Percentiles rank a stretch among this genome's conserved stretches.
Evolutionary conservation across 1,140 invertebrate genomes (phyloP).

Genomic region (Drosophila parabipectinata): DNA sequence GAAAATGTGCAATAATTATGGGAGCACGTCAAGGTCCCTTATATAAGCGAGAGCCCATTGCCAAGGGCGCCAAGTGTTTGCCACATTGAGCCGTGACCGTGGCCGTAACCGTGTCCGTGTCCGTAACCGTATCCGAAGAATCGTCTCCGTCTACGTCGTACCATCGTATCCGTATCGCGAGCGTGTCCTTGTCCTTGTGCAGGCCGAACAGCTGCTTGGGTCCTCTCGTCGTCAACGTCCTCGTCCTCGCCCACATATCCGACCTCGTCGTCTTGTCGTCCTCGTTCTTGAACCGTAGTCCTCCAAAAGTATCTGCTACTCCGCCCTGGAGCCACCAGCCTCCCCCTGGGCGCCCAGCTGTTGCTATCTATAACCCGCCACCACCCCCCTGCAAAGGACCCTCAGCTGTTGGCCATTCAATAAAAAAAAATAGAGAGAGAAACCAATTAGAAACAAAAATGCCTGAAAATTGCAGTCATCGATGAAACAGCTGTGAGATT

Average conservation of each 20-base stretch:
- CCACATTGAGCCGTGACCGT: conserved; percentile 58
- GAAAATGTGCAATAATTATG: conserved; percentile 53
- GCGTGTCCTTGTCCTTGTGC: conserved; percentile 78
- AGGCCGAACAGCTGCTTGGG: conserved; percentile 78
- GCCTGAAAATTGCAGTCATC: conserved; percentile 4
- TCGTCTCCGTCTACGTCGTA: conserved; percentile 8
- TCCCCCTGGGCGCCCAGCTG: conserved; percentile 29
- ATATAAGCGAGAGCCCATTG: conserved; percentile 54
- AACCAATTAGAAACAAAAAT: conserved; percentile 7
- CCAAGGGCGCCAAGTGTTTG: conserved; percentile 52
- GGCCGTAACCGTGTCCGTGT: conserved; percentile 25
- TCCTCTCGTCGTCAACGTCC: conserved; percentile 29
- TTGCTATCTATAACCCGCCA: conserved; percentile 14
- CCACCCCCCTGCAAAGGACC: conserved; percentile 5
- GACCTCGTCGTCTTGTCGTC: conserved; percentile 26
- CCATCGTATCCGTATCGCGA: conserved; percentile 21
- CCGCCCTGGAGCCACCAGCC: conserved; percentile 6
- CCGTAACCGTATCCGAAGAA: conserved; percentile 26
- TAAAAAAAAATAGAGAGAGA: neutral
- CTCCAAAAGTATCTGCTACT: conserved; percentile 18
- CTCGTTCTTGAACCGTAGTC: conserved; percentile 43
- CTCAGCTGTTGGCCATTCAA: conserved; percentile 40
- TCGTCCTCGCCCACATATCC: conserved; percentile 4
- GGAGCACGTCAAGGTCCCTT: conserved; percentile 38
- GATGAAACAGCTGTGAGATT: conserved; percentile 47